Conservation (phyloP, 2,888 invertebrate genomes). For the Seira musarum region DNA sequence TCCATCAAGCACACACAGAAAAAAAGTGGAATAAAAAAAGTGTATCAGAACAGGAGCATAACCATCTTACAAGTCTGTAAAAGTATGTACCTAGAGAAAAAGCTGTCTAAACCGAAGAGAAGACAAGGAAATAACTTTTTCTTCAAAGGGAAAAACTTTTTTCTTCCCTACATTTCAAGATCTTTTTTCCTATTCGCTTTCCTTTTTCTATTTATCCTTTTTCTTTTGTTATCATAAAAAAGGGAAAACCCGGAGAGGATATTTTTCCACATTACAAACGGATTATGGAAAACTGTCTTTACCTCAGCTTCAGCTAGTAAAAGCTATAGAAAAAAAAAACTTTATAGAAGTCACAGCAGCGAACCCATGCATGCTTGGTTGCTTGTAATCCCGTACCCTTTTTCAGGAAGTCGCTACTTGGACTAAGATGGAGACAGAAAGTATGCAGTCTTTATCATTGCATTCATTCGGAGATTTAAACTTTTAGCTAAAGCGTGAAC, state of each 20-base stretch:
- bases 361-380: neutral
- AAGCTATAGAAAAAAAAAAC: neutral
- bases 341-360: no score
- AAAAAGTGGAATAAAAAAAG: no score
- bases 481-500: neutral
- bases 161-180: slow-evolving; percentile 1
- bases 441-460: neutral
- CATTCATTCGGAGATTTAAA: neutral
- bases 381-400: neutral
- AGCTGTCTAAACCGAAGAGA: no score
- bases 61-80: no score
- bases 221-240: neutral
- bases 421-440: neutral
- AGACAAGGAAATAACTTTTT: no score
- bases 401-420: no score
- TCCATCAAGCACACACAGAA: no score
- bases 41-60: no score
- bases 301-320: neutral
- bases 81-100: no score
- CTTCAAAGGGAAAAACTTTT: slow-evolving; percentile 23
- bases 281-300: slow-evolving; percentile 12
- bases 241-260: slow-evolving; percentile 18
- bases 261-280: slow-evolving; percentile 37
- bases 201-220: neutral
- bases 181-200: no score